Evolutionary conservation across 2,113 vertebrate species (phyloP), one percentile per base, ranked within the genome.

Genomic region (Silurus meridionalis): DNA sequence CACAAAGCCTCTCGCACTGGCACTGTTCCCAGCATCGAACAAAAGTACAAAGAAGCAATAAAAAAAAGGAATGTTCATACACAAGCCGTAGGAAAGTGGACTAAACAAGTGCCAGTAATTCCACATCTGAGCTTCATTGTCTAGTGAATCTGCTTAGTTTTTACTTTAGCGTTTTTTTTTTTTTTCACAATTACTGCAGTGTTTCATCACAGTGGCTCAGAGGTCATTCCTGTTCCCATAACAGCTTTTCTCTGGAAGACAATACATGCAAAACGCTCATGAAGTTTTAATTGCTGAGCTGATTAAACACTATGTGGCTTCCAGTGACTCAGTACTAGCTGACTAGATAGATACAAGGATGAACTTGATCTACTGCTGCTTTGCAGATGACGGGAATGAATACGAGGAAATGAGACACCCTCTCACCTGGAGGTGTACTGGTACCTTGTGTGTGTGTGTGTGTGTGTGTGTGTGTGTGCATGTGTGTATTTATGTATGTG

Each of bases 251-350:
- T 63, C 58, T 80, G 64, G 82, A 67, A 88, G 84, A 84, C 80
- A 88, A 85, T 88, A 79, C 80, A 77, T 77, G 79, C 28, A 46
- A 66, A 19, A 61, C 75, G 78, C 74, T 93, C 91, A 92, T 94
- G 87, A 66, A 94, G 85, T 79, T 94, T 94, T 95, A 93, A 93
- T 91, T 85, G 84, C 66, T 86, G 83, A 72, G 80, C 46, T 80
- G 81, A 89, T 89, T 57, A 93, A 85, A 55, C 23, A 19, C 66
- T 90, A 89, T 80, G 77, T 25, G 71, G 80, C 80, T 88, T 64
- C 21, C 85, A 67, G 83, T 83, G 79, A 71, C 83, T 87, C 57
- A 53, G 71, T 69, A 72, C 50, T 71, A 71, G 48, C 66, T 85
- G 55, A 83, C 83, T 48, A 74, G 67, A 72, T 85, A 74, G 48